Evolutionary conservation across 2,113 vertebrate species (phyloP).

Genomic region (Coregonus clupeaformis): DNA sequence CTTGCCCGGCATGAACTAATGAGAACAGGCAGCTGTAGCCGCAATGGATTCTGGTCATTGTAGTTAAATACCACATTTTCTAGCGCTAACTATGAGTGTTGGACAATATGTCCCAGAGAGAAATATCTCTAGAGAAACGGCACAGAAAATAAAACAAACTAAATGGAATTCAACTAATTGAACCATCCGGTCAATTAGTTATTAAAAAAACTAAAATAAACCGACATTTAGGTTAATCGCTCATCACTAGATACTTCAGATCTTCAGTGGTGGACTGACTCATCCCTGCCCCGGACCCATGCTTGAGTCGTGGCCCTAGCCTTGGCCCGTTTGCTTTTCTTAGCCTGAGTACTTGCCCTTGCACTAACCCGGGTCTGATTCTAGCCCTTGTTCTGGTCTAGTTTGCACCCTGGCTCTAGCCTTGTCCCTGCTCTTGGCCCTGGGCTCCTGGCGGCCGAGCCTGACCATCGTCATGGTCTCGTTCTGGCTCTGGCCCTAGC

Average conservation of each 20-base stretch:
- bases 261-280: background rate
- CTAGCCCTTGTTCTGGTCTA: background rate
- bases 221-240: background rate
- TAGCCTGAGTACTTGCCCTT: background rate
- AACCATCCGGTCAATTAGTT: too few species aligned
- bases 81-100: too few species aligned
- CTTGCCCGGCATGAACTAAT: too few species aligned
- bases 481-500: background rate
- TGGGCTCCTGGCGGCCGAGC: background rate
- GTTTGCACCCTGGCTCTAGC: background rate
- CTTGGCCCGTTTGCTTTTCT: background rate
- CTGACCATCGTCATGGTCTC: background rate
- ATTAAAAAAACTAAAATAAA: too few species aligned
- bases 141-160: too few species aligned
- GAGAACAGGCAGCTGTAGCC: too few species aligned
- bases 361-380: background rate
- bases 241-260: background rate
- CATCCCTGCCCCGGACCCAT: background rate
- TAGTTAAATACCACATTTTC: too few species aligned
- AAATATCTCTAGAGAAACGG: too few species aligned
- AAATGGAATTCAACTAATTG: too few species aligned
- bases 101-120: background rate
- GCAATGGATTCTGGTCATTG: too few species aligned
- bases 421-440: background rate
- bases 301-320: background rate